Evolutionary conservation across 2,797 vertebrate species (phyloP).

Genomic region (Sebastes flavidus): DNA sequence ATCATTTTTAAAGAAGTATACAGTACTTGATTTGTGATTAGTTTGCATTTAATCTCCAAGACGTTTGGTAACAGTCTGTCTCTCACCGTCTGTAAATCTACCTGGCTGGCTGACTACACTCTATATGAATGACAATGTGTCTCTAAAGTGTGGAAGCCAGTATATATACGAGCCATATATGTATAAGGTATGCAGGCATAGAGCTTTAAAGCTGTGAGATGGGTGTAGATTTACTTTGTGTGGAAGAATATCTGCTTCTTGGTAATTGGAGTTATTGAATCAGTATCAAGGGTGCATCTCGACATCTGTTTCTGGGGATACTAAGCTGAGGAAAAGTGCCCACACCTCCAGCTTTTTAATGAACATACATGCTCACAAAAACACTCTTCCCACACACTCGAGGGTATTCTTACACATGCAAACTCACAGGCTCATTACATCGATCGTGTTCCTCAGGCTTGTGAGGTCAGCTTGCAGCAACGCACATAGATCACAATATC

Average conservation of each 20-base stretch:
- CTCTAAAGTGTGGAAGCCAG: neutral
- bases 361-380: slow-evolving; percentile 1
- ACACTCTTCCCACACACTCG: neutral
- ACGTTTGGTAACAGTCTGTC: neutral
- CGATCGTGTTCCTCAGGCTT: neutral
- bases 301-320: slow-evolving; percentile 7
- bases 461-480: neutral
- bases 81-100: neutral
- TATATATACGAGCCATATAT: neutral
- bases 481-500: neutral
- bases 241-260: neutral
- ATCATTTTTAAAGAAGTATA: neutral
- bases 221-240: neutral
- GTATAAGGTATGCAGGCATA: neutral
- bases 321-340: neutral
- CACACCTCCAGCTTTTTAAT: slow-evolving; percentile 17
- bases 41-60: neutral
- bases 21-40: neutral
- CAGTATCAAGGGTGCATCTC: neutral
- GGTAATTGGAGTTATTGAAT: slow-evolving; percentile 21
- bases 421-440: neutral
- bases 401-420: neutral
- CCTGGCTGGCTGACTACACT: neutral
- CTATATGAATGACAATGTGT: neutral
- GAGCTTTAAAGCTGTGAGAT: neutral